Percentiles rank a stretch among this genome's conserved stretches.
phyloP scores from a whole-genome alignment of 1,140 invertebrate species.

The Intoshia linei region DNA sequence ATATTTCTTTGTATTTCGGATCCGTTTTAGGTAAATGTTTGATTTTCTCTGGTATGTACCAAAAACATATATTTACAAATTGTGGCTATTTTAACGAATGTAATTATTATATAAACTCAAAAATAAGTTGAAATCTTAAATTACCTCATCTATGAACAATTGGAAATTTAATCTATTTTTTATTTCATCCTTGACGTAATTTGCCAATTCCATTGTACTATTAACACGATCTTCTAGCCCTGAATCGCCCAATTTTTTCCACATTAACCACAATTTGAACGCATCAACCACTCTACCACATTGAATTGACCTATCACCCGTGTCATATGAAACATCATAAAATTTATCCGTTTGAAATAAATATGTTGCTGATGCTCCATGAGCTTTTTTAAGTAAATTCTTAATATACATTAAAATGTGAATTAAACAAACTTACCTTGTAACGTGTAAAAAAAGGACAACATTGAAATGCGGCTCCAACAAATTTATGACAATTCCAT shows the following conservation, averaged over 20 bases:
- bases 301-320: conserved; percentile 89
- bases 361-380: conserved; percentile 81
- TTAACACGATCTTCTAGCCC: conserved; percentile 4
- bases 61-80: conserved; percentile 75
- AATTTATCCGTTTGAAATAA: conserved; percentile 89
- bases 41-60: conserved; percentile 98
- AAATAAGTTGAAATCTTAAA: not conserved
- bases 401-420: not conserved
- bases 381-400: conserved; percentile 45
- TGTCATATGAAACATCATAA: conserved; percentile 60
- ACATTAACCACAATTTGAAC: conserved; percentile 84
- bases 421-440: conserved; percentile 30
- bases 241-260: conserved; percentile 23
- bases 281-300: conserved; percentile 63
- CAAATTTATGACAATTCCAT: conserved; percentile 96
- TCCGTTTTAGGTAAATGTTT: no score
- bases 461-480: conserved; percentile 76
- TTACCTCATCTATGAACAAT: not conserved
- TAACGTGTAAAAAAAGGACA: conserved; percentile 80
- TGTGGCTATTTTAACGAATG: conserved; percentile 33
- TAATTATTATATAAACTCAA: not conserved
- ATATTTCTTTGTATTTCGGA: no score
- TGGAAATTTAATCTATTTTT: not conserved
- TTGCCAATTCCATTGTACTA: not conserved
- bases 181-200: not conserved